Evolutionary conservation across 1,140 invertebrate species (phyloP).

Genomic region (Hyposmocoma kahamanoa): DNA sequence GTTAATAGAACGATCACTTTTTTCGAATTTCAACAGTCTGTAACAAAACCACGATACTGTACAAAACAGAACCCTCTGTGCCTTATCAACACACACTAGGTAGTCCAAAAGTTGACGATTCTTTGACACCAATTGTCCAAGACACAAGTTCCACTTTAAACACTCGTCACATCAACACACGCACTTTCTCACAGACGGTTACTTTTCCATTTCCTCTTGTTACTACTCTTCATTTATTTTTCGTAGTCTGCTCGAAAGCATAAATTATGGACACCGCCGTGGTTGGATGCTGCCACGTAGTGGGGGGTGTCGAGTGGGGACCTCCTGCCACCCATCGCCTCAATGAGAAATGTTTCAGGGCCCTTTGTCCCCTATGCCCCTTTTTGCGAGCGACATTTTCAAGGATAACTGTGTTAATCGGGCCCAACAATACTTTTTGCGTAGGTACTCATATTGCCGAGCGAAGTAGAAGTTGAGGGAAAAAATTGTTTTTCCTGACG

Average conservation of each 20-base stretch:
- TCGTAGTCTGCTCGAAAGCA: constrained; percentile 56
- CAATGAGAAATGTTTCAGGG: constrained; percentile 64
- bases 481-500: constrained; percentile 32
- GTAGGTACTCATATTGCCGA: constrained; percentile 28
- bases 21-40: too few relatives aligned
- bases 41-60: too few relatives aligned
- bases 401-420: constrained; percentile 69
- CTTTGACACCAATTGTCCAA: too few relatives aligned
- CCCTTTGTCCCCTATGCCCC: constrained; percentile 56
- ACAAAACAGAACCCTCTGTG: too few relatives aligned
- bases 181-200: neutral
- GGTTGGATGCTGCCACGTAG: constrained; percentile 42
- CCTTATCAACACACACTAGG: too few relatives aligned
- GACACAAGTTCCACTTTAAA: too few relatives aligned
- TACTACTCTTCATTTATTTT: constrained; percentile 59
- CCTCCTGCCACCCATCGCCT: constrained; percentile 31
- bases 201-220: constrained; percentile 44
- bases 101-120: too few relatives aligned
- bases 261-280: constrained; percentile 66
- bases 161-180: too few relatives aligned
- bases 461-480: constrained; percentile 29
- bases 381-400: constrained; percentile 63
- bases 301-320: constrained; percentile 21
- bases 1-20: too few relatives aligned
- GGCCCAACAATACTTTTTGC: constrained; percentile 46